These are phyloP conservation scores for Gila orcuttii DNA, from an alignment of 2,113 vertebrate species.

Conservation along the genomic window DNA sequence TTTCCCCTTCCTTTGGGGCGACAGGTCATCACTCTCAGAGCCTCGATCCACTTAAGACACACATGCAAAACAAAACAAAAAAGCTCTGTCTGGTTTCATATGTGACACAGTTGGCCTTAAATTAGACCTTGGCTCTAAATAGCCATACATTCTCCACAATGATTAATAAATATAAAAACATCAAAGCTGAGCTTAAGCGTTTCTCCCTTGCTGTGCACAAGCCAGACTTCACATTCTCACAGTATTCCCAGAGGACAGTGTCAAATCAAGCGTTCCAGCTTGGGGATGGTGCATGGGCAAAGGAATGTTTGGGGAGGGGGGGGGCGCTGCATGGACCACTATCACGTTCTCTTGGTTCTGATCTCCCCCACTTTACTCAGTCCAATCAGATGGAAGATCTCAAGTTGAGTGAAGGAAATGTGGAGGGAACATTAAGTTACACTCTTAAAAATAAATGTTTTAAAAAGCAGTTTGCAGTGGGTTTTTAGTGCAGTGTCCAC, in stretches of 20 bases:
- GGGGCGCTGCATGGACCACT: constrained; percentile 8
- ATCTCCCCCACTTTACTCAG: background rate
- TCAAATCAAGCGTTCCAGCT: constrained; percentile 41
- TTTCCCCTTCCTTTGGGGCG: constrained; percentile 60
- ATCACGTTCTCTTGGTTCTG: constrained; percentile 35
- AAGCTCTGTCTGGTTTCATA: constrained; percentile 17
- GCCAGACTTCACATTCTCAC: constrained; percentile 53
- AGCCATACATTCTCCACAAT: background rate
- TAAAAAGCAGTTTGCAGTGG: background rate
- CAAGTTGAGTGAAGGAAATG: constrained; percentile 13
- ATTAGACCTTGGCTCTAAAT: constrained; percentile 29
- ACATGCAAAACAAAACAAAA: background rate
- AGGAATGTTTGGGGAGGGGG: constrained; percentile 31
- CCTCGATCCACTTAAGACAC: constrained; percentile 3
- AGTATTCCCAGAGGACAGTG: constrained; percentile 55
- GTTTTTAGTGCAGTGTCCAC: background rate
- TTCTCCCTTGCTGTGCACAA: constrained; percentile 51
- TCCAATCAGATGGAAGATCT: constrained; percentile 30
- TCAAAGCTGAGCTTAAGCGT: background rate
- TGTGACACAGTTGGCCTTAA: constrained; percentile 5
- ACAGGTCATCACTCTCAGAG: constrained; percentile 65
- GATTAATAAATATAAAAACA: constrained; percentile 24
- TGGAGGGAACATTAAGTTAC: background rate
- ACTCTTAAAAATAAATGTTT: background rate
- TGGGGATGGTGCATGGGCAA: constrained; percentile 43